Conservation (phyloP, 2,797 vertebrate genomes). For the Arnoldichthys spilopterus region DNA sequence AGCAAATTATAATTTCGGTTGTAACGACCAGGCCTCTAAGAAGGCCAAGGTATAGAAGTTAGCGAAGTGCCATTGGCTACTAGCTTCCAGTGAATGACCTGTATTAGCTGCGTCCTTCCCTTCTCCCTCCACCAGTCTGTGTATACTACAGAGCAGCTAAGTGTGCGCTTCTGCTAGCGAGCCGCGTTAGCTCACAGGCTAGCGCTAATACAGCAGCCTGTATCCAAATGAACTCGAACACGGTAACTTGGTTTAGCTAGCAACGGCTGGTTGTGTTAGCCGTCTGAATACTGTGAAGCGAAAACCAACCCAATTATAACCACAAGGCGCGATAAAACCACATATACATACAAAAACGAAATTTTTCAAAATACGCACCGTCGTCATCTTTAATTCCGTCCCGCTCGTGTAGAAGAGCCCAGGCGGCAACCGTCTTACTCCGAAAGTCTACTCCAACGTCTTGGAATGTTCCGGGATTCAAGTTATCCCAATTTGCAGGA, state of each 20-base stretch:
- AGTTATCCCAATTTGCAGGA: neutral
- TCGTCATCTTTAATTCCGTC: constrained; percentile 30
- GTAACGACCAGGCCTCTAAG: neutral
- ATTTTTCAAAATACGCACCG: neutral
- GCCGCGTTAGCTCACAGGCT: neutral
- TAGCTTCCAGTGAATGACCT: neutral
- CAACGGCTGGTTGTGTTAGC: neutral
- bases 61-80: neutral
- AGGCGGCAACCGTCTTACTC: neutral
- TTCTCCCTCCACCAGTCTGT: neutral
- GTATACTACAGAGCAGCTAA: neutral
- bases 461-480: neutral
- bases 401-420: neutral
- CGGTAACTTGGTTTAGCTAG: neutral
- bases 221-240: neutral
- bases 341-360: neutral
- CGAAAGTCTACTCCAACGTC: neutral
- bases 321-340: neutral
- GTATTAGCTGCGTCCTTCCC: neutral
- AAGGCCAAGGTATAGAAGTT: neutral
- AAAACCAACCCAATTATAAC: too few relatives aligned
- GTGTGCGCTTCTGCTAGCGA: neutral
- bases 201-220: neutral
- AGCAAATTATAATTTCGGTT: neutral
- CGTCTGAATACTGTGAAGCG: too few relatives aligned